Percentiles rank a stretch among this genome's conserved stretches.
Evolutionary conservation across 2,797 vertebrate species (phyloP).

Genomic region (Propithecus perrieri): DNA sequence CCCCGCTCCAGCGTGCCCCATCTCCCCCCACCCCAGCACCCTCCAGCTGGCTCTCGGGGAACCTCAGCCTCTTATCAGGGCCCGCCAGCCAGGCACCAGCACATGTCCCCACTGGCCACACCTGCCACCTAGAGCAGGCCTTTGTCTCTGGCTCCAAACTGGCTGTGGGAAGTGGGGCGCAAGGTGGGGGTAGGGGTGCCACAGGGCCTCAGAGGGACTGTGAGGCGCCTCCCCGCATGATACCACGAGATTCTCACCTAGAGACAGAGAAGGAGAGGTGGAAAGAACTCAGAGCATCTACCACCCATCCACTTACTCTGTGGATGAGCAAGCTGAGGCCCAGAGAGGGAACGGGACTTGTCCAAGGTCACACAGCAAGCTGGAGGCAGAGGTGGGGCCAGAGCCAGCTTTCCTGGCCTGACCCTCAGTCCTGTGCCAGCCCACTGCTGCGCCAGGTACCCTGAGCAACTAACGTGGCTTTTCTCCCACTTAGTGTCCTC

Average conservation of each 20-base stretch:
- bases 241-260: neutral
- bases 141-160: constrained; percentile 58
- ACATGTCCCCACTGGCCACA: neutral
- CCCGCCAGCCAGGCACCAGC: constrained; percentile 38
- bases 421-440: neutral
- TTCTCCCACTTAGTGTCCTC: neutral
- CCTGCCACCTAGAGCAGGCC: constrained; percentile 11
- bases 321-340: neutral
- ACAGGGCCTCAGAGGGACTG: neutral
- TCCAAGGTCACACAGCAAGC: neutral
- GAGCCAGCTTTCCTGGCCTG: neutral
- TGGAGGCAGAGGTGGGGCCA: neutral
- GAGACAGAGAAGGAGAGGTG: neutral
- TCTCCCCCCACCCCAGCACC: neutral
- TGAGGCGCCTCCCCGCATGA: neutral
- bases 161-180: constrained; percentile 26
- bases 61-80: neutral
- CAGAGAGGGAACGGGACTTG: neutral
- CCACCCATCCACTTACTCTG: neutral
- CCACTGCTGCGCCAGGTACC: accelerated
- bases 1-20: neutral
- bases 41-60: constrained; percentile 12
- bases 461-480: neutral
- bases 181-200: neutral
- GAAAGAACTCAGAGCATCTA: neutral